These are phyloP conservation scores for Sceliomorpha sp. DNA, from an alignment of 2,888 invertebrate species.

Conservation along the genomic window DNA sequence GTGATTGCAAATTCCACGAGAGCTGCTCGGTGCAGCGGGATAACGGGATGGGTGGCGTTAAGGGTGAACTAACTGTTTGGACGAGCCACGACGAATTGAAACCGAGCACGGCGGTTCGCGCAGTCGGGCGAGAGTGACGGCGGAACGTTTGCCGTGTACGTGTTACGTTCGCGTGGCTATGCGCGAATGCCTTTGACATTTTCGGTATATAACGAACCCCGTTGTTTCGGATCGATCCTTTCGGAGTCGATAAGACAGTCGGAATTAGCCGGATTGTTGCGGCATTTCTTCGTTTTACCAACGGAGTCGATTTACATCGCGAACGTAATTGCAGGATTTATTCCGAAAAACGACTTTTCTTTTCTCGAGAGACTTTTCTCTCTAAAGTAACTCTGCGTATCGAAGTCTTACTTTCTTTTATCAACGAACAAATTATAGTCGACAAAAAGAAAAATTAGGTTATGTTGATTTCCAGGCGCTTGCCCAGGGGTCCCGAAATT, in stretches of 20 bases:
- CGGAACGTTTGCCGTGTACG: slow-evolving; percentile 18
- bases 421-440: no score
- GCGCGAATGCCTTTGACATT: slow-evolving; percentile 37
- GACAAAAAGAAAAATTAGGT: no score
- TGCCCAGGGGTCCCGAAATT: no score
- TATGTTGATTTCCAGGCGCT: no score
- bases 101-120: slow-evolving; percentile 34
- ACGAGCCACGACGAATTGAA: slow-evolving; percentile 40
- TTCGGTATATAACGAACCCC: slow-evolving; percentile 10
- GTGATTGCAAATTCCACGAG: slow-evolving; percentile 48
- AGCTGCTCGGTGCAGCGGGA: slow-evolving; percentile 32
- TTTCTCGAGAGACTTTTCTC: no score
- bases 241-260: slow-evolving; percentile 38
- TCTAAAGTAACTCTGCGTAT: no score
- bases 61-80: slow-evolving; percentile 49
- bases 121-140: slow-evolving; percentile 8
- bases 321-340: no score
- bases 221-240: slow-evolving; percentile 37
- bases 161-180: slow-evolving; percentile 20
- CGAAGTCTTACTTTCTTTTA: no score
- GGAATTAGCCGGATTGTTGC: no score
- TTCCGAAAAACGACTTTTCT: no score
- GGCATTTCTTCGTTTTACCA: no score
- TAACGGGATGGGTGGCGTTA: slow-evolving; percentile 43
- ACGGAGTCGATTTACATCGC: no score